Percentiles rank a stretch among this genome's conserved stretches.
Conservation (phyloP, 1,140 invertebrate species). For the Drosophila kepulauana region DNA sequence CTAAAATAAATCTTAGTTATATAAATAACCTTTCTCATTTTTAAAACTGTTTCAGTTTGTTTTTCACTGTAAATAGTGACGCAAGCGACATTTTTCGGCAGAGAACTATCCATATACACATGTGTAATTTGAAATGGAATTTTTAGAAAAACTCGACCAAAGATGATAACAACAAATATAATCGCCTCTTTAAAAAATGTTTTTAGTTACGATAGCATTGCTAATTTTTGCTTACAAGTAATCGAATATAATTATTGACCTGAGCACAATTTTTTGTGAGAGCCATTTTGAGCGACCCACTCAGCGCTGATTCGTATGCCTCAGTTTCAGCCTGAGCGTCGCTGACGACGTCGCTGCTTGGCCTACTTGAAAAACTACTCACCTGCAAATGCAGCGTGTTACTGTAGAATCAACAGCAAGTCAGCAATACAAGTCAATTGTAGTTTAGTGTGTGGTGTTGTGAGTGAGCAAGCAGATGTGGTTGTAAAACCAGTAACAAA, state of each 20-base stretch:
- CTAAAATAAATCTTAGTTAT: too few relatives aligned
- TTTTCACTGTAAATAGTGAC: too few relatives aligned
- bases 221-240: too few relatives aligned
- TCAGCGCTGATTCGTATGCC: slow-evolving; percentile 23
- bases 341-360: slow-evolving; percentile 29
- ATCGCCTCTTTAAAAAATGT: too few relatives aligned
- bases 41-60: too few relatives aligned
- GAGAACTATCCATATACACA: too few relatives aligned
- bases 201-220: too few relatives aligned
- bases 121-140: too few relatives aligned
- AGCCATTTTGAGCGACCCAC: slow-evolving; percentile 42
- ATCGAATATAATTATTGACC: slow-evolving; percentile 45
- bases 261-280: slow-evolving; percentile 25
- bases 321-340: slow-evolving; percentile 7
- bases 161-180: too few relatives aligned
- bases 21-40: too few relatives aligned
- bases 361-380: slow-evolving; percentile 60
- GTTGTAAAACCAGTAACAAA: slow-evolving; percentile 63
- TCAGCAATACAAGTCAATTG: slow-evolving; percentile 52
- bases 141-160: too few relatives aligned
- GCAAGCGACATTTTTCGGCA: too few relatives aligned
- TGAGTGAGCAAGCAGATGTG: slow-evolving; percentile 51
- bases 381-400: slow-evolving; percentile 49
- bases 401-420: slow-evolving; percentile 29
- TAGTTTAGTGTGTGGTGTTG: slow-evolving; percentile 12